These are phyloP conservation scores for Eugnorisma glareosa DNA, from an alignment of 2,888 invertebrate species.

Conservation along the genomic window DNA sequence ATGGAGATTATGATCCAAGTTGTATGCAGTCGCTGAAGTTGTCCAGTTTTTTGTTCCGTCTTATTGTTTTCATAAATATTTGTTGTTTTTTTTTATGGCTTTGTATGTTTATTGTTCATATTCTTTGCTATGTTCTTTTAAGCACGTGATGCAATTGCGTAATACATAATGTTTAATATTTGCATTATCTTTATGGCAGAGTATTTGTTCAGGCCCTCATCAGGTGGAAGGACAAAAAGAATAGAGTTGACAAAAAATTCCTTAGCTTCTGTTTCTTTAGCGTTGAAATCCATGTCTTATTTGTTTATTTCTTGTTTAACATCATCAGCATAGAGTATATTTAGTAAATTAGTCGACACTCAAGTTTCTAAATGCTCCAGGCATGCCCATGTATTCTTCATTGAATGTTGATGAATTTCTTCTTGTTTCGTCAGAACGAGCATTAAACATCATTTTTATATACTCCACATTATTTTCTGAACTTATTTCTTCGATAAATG, in stretches of 20 bases:
- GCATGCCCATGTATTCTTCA: conserved; percentile 7
- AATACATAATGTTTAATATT: too few species aligned
- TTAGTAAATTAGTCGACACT: not conserved
- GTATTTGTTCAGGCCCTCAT: not conserved
- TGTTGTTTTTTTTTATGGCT: too few species aligned
- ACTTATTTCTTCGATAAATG: not conserved
- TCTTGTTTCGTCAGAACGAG: not conserved
- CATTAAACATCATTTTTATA: conserved; percentile 13
- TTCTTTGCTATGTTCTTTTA: not conserved
- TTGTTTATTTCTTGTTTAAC: not conserved
- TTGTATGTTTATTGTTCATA: too few species aligned
- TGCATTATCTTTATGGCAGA: not conserved
- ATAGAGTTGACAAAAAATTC: not conserved
- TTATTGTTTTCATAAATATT: too few species aligned
- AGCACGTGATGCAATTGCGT: too few species aligned
- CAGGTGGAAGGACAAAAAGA: not conserved
- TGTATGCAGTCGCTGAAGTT: too few species aligned
- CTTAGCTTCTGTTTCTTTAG: not conserved
- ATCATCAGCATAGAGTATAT: not conserved
- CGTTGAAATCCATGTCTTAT: not conserved
- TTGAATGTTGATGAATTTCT: conserved; percentile 34
- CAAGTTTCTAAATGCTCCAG: conserved; percentile 6
- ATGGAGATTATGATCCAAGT: too few species aligned
- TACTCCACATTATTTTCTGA: conserved; percentile 2
- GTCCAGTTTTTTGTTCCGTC: too few species aligned